Evolutionary conservation across 1,140 invertebrate species (phyloP).

Genomic region (Solen grandis): DNA sequence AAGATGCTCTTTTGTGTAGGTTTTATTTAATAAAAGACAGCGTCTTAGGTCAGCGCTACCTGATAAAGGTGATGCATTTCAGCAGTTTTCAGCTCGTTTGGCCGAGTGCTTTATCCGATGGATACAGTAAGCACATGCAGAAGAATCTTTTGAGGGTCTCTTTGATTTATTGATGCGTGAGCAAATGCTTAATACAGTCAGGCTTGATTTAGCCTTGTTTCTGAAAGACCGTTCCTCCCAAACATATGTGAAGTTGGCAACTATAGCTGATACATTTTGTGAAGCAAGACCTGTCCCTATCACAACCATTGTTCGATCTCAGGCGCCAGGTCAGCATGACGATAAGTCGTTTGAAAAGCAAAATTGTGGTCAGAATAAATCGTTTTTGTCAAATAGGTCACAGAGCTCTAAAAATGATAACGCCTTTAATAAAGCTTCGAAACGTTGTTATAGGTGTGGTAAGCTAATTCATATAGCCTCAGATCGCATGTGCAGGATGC

Average conservation of each 20-base stretch:
- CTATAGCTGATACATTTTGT: neutral
- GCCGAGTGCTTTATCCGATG: neutral
- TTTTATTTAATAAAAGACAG: conserved; percentile 42
- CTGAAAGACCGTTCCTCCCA: neutral
- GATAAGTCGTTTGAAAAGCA: too few relatives aligned
- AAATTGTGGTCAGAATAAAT: too few relatives aligned
- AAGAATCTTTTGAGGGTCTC: neutral
- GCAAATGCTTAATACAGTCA: neutral
- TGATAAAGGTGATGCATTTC: conserved; percentile 32
- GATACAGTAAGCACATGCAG: neutral
- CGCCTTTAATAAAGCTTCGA: too few relatives aligned
- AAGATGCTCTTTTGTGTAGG: conserved; percentile 44
- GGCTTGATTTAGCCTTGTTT: neutral
- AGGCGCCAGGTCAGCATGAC: too few relatives aligned
- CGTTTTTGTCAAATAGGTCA: too few relatives aligned
- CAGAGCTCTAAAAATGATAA: too few relatives aligned
- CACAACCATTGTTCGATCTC: too few relatives aligned
- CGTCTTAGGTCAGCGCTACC: neutral
- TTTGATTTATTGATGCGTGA: conserved; percentile 13
- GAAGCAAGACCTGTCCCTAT: neutral
- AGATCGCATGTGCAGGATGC: neutral
- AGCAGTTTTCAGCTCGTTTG: neutral
- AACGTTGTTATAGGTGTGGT: neutral
- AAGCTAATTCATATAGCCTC: neutral
- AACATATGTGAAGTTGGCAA: neutral